Evolutionary conservation across 2,797 vertebrate genomes (phyloP).

Genomic region (Syngnathus rostellatus): DNA sequence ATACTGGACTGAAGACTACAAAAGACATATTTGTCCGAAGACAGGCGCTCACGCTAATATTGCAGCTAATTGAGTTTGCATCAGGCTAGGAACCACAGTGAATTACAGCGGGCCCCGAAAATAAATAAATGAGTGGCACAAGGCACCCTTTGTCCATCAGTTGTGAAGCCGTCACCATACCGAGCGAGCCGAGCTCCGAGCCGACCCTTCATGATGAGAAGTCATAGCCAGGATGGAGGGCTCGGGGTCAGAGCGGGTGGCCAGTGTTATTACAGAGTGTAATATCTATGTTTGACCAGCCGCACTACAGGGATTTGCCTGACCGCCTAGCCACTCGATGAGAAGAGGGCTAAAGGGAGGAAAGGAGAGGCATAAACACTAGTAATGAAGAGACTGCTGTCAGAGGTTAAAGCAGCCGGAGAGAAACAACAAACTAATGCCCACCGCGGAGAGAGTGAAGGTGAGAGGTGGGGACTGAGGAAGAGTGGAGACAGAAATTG

Average conservation of each 20-base stretch:
- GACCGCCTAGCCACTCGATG: slow-evolving; percentile 58
- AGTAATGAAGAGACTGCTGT: slow-evolving; percentile 70
- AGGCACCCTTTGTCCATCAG: slow-evolving; percentile 48
- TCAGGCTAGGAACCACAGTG: slow-evolving; percentile 24
- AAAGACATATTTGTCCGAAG: slow-evolving; percentile 7
- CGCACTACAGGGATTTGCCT: slow-evolving; percentile 70
- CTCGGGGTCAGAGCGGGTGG: slow-evolving; percentile 66
- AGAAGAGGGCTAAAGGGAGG: slow-evolving; percentile 54
- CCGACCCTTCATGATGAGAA: slow-evolving; percentile 60
- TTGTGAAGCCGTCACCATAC: slow-evolving; percentile 59
- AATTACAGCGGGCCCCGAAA: slow-evolving; percentile 1
- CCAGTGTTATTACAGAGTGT: slow-evolving; percentile 76
- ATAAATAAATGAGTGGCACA: slow-evolving; percentile 53
- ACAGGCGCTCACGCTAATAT: background rate
- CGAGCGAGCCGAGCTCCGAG: slow-evolving; percentile 18
- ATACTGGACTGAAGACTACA: slow-evolving; percentile 26
- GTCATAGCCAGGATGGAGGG: slow-evolving; percentile 50
- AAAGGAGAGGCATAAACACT: slow-evolving; percentile 70
- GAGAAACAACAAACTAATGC: slow-evolving; percentile 77
- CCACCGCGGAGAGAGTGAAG: slow-evolving; percentile 54
- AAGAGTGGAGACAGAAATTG: slow-evolving; percentile 33
- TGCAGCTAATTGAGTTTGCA: slow-evolving; percentile 20
- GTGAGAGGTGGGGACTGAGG: slow-evolving; percentile 43
- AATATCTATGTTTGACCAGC: slow-evolving; percentile 77
- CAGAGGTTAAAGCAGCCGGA: slow-evolving; percentile 72